Conservation (phyloP, 2,888 invertebrate species). For the Apamea sordens region DNA sequence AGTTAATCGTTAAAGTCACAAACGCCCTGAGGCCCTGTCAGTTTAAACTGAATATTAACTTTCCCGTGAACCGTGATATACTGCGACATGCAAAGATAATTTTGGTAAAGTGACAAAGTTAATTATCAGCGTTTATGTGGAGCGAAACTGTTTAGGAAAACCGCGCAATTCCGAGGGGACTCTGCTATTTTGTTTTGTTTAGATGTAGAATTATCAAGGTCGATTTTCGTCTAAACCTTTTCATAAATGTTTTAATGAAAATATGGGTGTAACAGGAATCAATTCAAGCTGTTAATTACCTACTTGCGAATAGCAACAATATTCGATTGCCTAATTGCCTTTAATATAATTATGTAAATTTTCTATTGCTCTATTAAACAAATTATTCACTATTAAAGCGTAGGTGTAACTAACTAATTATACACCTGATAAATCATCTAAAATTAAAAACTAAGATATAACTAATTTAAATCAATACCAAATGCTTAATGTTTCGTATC, state of each 20-base stretch:
- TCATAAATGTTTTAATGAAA: neutral
- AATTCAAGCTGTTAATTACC: neutral
- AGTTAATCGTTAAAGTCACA: conserved; percentile 59
- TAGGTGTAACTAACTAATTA: neutral
- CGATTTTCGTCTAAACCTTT: neutral
- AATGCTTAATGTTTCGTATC: neutral
- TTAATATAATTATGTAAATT: neutral
- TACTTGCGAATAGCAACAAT: neutral
- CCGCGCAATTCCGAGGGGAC: conserved; percentile 28
- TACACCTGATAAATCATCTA: neutral
- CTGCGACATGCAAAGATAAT: conserved; percentile 60
- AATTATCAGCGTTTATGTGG: conserved; percentile 58
- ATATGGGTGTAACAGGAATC: neutral
- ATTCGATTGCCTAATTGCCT: neutral
- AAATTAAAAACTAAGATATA: neutral
- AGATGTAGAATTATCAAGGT: conserved; percentile 9
- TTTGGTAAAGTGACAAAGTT: conserved; percentile 63
- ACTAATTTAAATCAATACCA: neutral
- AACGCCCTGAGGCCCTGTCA: conserved; percentile 60
- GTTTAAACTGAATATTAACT: conserved; percentile 64
- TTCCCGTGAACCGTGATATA: conserved; percentile 61
- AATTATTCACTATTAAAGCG: neutral
- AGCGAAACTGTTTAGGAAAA: conserved; percentile 52
- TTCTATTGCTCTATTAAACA: neutral
- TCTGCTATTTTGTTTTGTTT: conserved; percentile 16